Evolutionary conservation across 2,888 invertebrate genomes (phyloP), one percentile per base, ranked within the genome.

Genomic region (Rhorus exstirpatorius): DNA sequence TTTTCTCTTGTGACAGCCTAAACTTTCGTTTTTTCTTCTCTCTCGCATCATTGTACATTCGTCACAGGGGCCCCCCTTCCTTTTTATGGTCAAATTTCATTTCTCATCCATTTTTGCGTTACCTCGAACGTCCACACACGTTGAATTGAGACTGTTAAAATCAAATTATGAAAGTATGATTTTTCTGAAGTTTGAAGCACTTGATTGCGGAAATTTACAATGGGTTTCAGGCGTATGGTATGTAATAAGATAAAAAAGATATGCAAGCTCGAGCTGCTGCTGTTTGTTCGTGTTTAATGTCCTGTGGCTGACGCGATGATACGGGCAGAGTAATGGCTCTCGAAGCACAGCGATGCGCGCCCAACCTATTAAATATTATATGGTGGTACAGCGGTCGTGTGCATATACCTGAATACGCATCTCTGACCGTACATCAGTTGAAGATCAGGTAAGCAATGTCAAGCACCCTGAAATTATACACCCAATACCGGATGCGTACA

Each of bases 251-350:
- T n/a, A 55, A 35, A 6, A 12, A 0, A 10, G 17, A 51, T 55
- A 26, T 19, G 31, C 46, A 44, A 12, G 35, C 6, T 17, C 46
- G 19, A 67, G 67, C 49, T 24, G 31, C 12, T 17, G 26, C 41
- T n/a, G 60, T 44, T 49, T 60, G 31, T 46, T 68, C 49, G 49
- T 60, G 51, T 35, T 77, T 60, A 46, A 77, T 60, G 60, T 19
- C 55, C 60, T 49, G 68, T 41, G 68, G 76, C 61, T 41, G 76
- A 77, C 58, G 60, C 58, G 76, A 51, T 49, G 68, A 77, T 77
- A 77, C 60, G 76, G 68, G 76, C 76, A 24, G 76, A 67, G 75
- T 67, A 58, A 76, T 76, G 58, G 75, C n/a, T n/a, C 35, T 58
- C 58, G 35, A 76, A 46, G 58, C 31, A 58, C 67, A 67, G 14